Evolutionary conservation across 2,797 vertebrate species (phyloP).

Genomic region (Hydrophis major): DNA sequence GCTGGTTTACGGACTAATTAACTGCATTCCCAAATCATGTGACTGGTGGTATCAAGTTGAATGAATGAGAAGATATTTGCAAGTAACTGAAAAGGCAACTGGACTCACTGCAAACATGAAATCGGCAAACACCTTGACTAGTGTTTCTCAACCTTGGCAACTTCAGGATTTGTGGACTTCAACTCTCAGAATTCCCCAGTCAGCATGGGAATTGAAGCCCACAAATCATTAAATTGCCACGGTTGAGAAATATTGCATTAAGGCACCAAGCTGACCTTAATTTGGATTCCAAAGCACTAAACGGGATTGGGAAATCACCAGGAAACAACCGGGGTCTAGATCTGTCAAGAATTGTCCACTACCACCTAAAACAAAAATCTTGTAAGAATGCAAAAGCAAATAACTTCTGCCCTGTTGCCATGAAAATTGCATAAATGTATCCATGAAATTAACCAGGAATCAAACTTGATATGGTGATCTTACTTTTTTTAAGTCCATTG

Average conservation of each 20-base stretch:
- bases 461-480: background rate
- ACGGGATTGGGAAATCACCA: background rate
- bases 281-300: background rate
- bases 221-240: background rate
- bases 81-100: background rate
- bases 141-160: background rate
- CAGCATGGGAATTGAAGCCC: background rate
- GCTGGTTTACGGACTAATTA: conserved; percentile 11
- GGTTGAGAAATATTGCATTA: background rate
- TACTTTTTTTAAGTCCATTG: background rate
- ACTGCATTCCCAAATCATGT: conserved; percentile 25
- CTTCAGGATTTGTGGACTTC: background rate
- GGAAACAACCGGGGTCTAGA: background rate
- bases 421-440: background rate
- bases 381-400: background rate
- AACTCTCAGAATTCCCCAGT: background rate
- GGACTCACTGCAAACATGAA: background rate
- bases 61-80: background rate
- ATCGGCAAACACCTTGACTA: too few species aligned
- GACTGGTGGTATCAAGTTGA: conserved; percentile 19
- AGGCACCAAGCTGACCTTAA: background rate
- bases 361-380: background rate
- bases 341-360: background rate
- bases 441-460: background rate
- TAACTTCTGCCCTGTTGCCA: background rate